Conservation (phyloP, 2,797 vertebrate genomes). For the Rhadinocentrus ornatus region DNA sequence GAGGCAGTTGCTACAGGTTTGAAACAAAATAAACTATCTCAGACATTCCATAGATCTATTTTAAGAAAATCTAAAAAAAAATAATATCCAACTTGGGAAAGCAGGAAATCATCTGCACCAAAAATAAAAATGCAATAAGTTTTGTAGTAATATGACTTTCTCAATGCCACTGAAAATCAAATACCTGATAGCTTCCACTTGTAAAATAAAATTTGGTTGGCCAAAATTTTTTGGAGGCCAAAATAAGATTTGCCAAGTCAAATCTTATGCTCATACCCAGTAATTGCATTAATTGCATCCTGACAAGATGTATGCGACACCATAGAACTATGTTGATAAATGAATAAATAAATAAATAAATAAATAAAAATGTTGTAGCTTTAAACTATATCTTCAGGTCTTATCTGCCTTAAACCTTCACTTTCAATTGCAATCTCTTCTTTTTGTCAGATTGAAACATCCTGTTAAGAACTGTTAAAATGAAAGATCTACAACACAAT, state of each 20-base stretch:
- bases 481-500: conserved; percentile 28
- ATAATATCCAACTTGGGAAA: background rate
- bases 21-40: conserved; percentile 41
- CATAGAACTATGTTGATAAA: conserved; percentile 22
- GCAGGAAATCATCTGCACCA: background rate
- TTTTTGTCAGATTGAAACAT: conserved; percentile 11
- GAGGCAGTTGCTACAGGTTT: conserved; percentile 62
- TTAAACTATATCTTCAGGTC: background rate
- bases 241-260: too few relatives aligned
- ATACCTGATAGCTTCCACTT: background rate
- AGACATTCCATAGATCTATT: conserved; percentile 13
- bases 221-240: too few relatives aligned
- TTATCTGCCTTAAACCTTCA: conserved; percentile 19
- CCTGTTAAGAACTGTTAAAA: conserved; percentile 16
- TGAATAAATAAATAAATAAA: background rate
- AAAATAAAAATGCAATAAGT: background rate
- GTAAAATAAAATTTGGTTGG: background rate
- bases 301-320: background rate
- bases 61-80: background rate
- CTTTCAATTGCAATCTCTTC: conserved; percentile 5
- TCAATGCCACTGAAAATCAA: background rate
- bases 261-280: background rate
- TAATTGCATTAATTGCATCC: background rate
- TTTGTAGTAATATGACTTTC: background rate
- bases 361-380: background rate